Evolutionary conservation across 2,888 invertebrate species (phyloP).

Genomic region (Aspidapion aeneum): DNA sequence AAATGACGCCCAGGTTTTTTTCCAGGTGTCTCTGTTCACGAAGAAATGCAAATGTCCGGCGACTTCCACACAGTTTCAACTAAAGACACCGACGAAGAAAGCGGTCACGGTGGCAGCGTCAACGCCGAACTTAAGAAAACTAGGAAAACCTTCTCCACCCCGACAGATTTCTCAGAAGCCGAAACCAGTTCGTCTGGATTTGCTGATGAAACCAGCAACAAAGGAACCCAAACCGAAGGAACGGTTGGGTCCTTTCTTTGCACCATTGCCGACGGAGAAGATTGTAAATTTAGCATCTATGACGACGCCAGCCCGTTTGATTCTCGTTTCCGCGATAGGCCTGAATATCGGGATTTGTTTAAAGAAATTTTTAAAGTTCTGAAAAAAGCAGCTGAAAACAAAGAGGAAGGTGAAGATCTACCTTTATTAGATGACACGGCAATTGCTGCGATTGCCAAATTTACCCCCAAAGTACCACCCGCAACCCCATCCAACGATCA

Average conservation of each 20-base stretch:
- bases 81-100: constrained; percentile 63
- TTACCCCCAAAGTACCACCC: constrained; percentile 57
- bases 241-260: constrained; percentile 79
- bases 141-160: constrained; percentile 64
- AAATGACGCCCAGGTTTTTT: too few species aligned
- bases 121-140: constrained; percentile 47
- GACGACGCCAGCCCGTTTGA: constrained; percentile 74
- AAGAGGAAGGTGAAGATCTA: constrained; percentile 73
- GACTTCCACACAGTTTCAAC: constrained; percentile 56
- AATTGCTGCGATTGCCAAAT: constrained; percentile 15
- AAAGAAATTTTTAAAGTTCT: constrained; percentile 81
- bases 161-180: constrained; percentile 79
- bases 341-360: constrained; percentile 76
- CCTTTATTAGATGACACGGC: constrained; percentile 66
- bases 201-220: constrained; percentile 80
- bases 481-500: constrained; percentile 67
- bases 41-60: constrained; percentile 72
- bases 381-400: constrained; percentile 79
- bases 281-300: constrained; percentile 82
- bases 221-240: constrained; percentile 77
- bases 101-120: constrained; percentile 56
- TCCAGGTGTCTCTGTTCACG: constrained; percentile 56
- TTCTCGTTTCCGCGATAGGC: constrained; percentile 76
- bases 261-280: constrained; percentile 81
- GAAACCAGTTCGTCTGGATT: constrained; percentile 82